These are phyloP conservation scores for Rhynchomys soricoides DNA, from an alignment of 2,113 vertebrate genomes.

Conservation along the genomic window DNA sequence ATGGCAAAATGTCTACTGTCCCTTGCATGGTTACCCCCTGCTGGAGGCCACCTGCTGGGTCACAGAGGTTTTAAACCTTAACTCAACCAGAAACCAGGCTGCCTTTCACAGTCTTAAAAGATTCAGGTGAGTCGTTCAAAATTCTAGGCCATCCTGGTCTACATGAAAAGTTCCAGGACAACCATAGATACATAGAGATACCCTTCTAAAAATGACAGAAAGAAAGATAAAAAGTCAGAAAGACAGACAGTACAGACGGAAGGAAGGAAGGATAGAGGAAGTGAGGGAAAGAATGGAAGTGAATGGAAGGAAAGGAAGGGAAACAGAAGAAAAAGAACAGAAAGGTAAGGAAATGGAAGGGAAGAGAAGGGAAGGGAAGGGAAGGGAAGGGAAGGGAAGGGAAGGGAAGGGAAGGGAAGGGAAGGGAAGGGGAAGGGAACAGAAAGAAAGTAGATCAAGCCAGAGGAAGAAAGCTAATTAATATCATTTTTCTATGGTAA, in stretches of 20 bases:
- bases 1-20: too few species aligned
- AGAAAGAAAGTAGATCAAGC: background rate
- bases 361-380: background rate
- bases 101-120: too few species aligned
- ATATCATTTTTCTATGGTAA: background rate
- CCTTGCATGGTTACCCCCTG: too few species aligned
- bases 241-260: fast-evolving
- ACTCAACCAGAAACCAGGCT: too few species aligned
- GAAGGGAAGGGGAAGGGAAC: background rate
- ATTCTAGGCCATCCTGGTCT: background rate
- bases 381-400: too few species aligned
- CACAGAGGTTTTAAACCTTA: too few species aligned
- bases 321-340: too few species aligned
- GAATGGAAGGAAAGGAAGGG: fast-evolving
- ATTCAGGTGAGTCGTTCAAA: background rate
- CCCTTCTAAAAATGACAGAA: background rate
- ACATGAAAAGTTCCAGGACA: background rate
- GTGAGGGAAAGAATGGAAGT: background rate
- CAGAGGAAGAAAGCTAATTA: background rate
- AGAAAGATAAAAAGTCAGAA: background rate
- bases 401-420: background rate
- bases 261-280: background rate
- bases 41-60: too few species aligned
- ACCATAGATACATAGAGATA: too few species aligned
- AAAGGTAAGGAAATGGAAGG: fast-evolving